Percentiles rank a stretch among this genome's conserved stretches.
These are phyloP conservation scores for Cisticola juncidis DNA, from an alignment of 2,113 vertebrate species.

Conservation along the genomic window DNA sequence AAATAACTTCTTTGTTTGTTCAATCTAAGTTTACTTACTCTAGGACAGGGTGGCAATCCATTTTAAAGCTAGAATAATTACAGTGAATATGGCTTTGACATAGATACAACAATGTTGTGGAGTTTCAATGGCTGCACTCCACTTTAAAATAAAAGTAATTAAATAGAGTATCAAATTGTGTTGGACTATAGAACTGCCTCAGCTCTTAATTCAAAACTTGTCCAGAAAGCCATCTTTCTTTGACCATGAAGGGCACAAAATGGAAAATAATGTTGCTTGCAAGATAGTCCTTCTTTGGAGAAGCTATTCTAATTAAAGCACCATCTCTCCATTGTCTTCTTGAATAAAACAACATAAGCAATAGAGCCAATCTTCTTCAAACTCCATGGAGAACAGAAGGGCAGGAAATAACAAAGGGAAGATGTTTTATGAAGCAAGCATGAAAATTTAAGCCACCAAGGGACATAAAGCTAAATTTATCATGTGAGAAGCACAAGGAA, in stretches of 20 bases:
- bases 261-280: not conserved
- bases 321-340: not conserved
- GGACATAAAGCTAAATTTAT: slow-evolving; percentile 6
- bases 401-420: slow-evolving; percentile 1
- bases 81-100: not conserved
- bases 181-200: not conserved
- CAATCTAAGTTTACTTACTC: not conserved
- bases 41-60: not conserved
- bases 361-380: not conserved
- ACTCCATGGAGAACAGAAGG: not conserved
- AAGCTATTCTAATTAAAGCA: not conserved
- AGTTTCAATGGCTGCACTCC: not conserved
- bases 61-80: not conserved
- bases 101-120: not conserved
- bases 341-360: not conserved
- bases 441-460: not conserved
- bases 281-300: not conserved
- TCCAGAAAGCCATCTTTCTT: not conserved
- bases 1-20: not conserved
- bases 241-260: not conserved
- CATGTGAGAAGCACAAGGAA: not conserved
- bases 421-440: not conserved
- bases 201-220: not conserved
- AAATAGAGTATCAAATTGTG: not conserved
- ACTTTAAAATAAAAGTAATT: not conserved